Base-by-base conservation (phyloP, 2,888 invertebrate species). In the Germaria angustata region DNA sequence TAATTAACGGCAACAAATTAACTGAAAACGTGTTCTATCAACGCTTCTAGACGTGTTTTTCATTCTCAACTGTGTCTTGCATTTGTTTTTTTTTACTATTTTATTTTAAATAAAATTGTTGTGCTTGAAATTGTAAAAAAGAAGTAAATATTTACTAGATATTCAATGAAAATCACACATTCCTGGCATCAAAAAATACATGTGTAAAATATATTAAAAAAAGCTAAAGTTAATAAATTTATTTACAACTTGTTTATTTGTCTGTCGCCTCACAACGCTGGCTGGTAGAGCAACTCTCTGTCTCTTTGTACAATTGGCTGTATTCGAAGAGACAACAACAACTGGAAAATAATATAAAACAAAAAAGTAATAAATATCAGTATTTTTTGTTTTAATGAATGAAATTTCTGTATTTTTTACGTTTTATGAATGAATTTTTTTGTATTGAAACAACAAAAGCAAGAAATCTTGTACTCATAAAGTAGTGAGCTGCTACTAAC, bases 351-450 rank as follows among this genome's bases (percentile, higher is more conserved):
- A 65, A 53, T 20, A 53, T 49, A 32, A 34, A 51, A 65, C 3
- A 41, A 61, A 72, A 34, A 20, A 72, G 68, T 51, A 41, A 79
- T 72, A 79, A 55, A 59, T 65, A 79, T 72, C 61, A 24, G 49
- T 32, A 36, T 68, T 80, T 73, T 41, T 72, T 72, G 22, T 68
- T 79, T 81, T 81, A 80, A 84, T 84, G 79, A 81, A 84, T 81
- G 84, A 81, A 84, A 59, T 73, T 78, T 63, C 63, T 71, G 61
- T 61, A 73, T 81, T 80, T 72, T 72, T 39, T 55, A 55, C 53
- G 73, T 77, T 75, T 79, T 77, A 84, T 84, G 81, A 80, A 81
- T 81, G 81, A 79, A 81, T 76, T 79, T 82, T 61, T 66, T 72
- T 75, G 68, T 59, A 32, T 69, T 46, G 20, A 55, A 57, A 59